These are phyloP conservation scores for Mamestra configurata DNA, from an alignment of 1,140 invertebrate genomes.

Conservation along the genomic window DNA sequence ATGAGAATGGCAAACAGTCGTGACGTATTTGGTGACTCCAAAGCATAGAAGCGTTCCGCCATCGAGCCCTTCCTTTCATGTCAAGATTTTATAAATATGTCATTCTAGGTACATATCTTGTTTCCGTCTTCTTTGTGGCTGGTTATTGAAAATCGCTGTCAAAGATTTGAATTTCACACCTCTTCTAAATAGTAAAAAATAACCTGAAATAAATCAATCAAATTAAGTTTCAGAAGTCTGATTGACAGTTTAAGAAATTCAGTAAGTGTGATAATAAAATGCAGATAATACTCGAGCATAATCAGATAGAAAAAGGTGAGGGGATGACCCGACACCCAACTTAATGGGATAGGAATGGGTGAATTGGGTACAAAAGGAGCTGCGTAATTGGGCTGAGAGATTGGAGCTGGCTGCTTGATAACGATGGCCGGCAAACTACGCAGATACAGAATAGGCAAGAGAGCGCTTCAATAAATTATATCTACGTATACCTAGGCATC, in stretches of 20 bases:
- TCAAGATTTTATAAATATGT: conserved; percentile 27
- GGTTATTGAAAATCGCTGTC: not conserved
- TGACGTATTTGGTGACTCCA: conserved; percentile 56
- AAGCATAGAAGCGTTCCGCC: conserved; percentile 34
- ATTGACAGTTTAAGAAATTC: conserved; percentile 4
- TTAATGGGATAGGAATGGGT: conserved; percentile 54
- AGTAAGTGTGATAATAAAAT: conserved; percentile 28
- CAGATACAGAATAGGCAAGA: conserved; percentile 18
- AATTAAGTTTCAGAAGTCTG: not conserved
- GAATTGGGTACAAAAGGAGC: conserved; percentile 50
- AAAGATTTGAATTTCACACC: too few species aligned
- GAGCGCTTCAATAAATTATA: conserved; percentile 13
- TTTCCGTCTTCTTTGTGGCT: not conserved
- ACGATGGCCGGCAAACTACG: conserved; percentile 31
- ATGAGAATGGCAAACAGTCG: conserved; percentile 72
- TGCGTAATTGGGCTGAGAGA: conserved; percentile 50
- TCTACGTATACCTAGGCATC: not conserved
- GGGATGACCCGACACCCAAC: conserved; percentile 44
- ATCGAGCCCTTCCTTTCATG: conserved; percentile 30
- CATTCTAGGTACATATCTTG: conserved; percentile 1
- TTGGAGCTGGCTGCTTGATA: conserved; percentile 46
- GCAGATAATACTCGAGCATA: conserved; percentile 35
- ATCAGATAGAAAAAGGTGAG: conserved; percentile 49
- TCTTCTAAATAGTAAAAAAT: too few species aligned
- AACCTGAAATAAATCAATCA: not conserved